Conservation (phyloP, 2,113 vertebrate genomes). For the Forbesichthys agassizii region DNA sequence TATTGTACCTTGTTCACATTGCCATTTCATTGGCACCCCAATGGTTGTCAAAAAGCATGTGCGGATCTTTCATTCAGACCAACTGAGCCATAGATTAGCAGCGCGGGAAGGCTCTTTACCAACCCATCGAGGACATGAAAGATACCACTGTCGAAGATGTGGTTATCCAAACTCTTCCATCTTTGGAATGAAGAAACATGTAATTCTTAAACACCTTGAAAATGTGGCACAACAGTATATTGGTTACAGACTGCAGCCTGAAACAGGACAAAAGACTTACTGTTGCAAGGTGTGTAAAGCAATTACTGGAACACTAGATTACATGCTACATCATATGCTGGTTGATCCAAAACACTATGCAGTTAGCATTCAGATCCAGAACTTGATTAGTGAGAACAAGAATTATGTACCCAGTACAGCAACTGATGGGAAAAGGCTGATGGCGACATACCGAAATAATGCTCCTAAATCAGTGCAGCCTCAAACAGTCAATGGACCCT, state of each 20-base stretch:
- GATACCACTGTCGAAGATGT: constrained; percentile 73
- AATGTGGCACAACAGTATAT: constrained; percentile 65
- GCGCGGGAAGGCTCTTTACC: constrained; percentile 5
- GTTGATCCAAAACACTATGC: constrained; percentile 86
- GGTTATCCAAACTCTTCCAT: constrained; percentile 63
- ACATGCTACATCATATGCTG: constrained; percentile 90
- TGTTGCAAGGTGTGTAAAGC: constrained; percentile 90
- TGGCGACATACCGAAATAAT: constrained; percentile 65
- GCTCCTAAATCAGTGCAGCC: constrained; percentile 64
- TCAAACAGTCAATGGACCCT: constrained; percentile 56
- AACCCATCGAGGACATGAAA: constrained; percentile 43
- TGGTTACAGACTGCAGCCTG: constrained; percentile 57
- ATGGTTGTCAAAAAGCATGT: constrained; percentile 69
- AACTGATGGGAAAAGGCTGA: constrained; percentile 58
- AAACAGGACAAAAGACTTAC: constrained; percentile 65
- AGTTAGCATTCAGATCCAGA: constrained; percentile 84
- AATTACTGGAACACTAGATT: constrained; percentile 83
- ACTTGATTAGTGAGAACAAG: constrained; percentile 82
- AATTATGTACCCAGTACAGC: constrained; percentile 61
- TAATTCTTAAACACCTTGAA: constrained; percentile 74
- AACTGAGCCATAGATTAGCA: neutral
- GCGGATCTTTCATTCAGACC: constrained; percentile 65
- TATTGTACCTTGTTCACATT: constrained; percentile 64
- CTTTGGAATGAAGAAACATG: constrained; percentile 75
- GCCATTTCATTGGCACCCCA: constrained; percentile 67